phyloP scores from a whole-genome alignment of 2,888 invertebrate genomes.

The Cataglyphis albicans region DNA sequence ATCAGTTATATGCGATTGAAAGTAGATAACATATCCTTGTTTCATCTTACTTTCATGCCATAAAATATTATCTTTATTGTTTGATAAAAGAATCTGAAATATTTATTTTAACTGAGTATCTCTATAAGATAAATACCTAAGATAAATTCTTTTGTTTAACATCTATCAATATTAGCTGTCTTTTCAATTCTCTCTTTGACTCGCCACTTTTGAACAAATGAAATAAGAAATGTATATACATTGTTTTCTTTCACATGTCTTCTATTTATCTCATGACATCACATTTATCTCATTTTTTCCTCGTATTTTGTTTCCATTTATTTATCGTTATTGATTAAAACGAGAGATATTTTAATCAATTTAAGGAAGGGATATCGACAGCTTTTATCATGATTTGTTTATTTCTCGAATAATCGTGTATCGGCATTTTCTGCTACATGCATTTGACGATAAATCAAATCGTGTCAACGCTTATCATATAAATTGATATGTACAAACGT shows the following conservation, averaged over 20 bases:
- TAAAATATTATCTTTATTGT: too few relatives aligned
- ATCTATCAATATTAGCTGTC: too few relatives aligned
- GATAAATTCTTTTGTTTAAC: too few relatives aligned
- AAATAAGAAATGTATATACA: too few relatives aligned
- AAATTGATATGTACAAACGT: not conserved
- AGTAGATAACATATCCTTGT: not conserved
- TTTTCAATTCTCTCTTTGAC: too few relatives aligned
- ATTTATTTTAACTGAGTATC: too few relatives aligned
- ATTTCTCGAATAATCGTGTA: not conserved
- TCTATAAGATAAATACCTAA: too few relatives aligned
- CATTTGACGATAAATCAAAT: not conserved
- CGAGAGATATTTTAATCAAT: not conserved
- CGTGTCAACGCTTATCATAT: not conserved
- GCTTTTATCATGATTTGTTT: not conserved
- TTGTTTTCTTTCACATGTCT: not conserved
- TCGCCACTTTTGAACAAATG: too few relatives aligned
- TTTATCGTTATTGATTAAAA: not conserved
- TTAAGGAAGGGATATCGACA: not conserved
- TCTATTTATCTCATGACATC: not conserved
- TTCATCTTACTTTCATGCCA: not conserved
- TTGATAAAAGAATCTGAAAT: too few relatives aligned
- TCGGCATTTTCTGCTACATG: not conserved
- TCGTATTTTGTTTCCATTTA: not conserved
- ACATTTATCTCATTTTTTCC: not conserved
- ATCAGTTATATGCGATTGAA: not conserved